phyloP scores from a whole-genome alignment of 1,140 invertebrate genomes.

The Cepaea nemoralis region DNA sequence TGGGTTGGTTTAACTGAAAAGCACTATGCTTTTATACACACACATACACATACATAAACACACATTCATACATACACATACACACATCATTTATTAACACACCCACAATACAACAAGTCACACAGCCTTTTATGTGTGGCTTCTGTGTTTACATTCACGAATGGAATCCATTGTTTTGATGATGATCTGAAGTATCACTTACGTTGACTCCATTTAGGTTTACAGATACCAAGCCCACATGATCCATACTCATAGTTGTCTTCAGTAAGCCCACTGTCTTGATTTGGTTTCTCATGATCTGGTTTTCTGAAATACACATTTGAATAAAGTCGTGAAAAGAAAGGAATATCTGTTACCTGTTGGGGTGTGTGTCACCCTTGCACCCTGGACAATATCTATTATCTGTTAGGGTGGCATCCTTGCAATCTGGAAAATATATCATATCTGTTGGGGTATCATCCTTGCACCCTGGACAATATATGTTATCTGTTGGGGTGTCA shows the following conservation, averaged over 20 bases:
- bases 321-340: too few species aligned
- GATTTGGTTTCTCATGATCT: background rate
- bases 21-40: background rate
- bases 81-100: background rate
- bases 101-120: background rate
- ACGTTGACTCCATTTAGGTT: conserved; percentile 1
- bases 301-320: too few species aligned
- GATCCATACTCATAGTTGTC: background rate
- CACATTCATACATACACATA: background rate
- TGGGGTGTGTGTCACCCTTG: too few species aligned
- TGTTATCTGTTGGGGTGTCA: too few species aligned
- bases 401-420: too few species aligned
- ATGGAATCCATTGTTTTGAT: too few species aligned
- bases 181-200: background rate
- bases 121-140: background rate
- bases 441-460: too few species aligned
- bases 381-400: too few species aligned
- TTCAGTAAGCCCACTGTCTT: background rate
- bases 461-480: too few species aligned
- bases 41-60: background rate
- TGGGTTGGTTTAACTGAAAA: background rate
- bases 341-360: too few species aligned
- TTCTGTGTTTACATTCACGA: too few species aligned
- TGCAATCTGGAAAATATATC: too few species aligned
- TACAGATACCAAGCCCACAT: conserved; percentile 5